These are phyloP conservation scores for Rotaria macrura DNA, from an alignment of 2,888 invertebrate species.

Conservation along the genomic window DNA sequence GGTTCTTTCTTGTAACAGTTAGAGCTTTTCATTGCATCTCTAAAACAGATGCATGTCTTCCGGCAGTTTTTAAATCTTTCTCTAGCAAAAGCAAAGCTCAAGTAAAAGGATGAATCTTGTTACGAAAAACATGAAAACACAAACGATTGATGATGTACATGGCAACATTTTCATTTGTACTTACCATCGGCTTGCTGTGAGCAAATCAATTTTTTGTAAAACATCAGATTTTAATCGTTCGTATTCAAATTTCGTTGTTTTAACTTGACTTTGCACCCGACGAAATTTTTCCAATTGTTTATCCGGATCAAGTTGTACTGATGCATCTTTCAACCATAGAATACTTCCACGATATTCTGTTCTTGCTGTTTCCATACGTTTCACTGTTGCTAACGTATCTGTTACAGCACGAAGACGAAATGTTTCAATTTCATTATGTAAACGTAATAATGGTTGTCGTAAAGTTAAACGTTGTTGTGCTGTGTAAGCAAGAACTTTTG, in stretches of 20 bases:
- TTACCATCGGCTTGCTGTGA: slow-evolving; percentile 80
- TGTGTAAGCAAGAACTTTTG: slow-evolving; percentile 73
- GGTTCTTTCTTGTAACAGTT: no score
- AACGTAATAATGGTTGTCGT: slow-evolving; percentile 54
- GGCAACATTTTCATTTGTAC: background rate
- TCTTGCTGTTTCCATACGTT: slow-evolving; percentile 83
- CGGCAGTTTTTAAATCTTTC: no score
- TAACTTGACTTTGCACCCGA: slow-evolving; percentile 49
- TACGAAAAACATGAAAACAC: no score
- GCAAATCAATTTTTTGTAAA: slow-evolving; percentile 90
- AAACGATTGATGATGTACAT: no score
- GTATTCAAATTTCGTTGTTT: slow-evolving; percentile 69
- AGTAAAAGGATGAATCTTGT: no score
- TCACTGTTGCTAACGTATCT: slow-evolving; percentile 78
- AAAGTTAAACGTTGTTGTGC: slow-evolving; percentile 65
- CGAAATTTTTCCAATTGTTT: slow-evolving; percentile 72
- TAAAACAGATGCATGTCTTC: no score
- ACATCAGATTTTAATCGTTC: slow-evolving; percentile 86
- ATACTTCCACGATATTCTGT: slow-evolving; percentile 77
- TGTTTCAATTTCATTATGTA: slow-evolving; percentile 85
- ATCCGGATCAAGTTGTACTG: slow-evolving; percentile 87
- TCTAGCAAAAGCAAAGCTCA: no score
- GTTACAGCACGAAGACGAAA: slow-evolving; percentile 83
- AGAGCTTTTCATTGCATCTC: no score
- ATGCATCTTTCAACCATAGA: slow-evolving; percentile 93